These are phyloP conservation scores for Antheraea pernyi DNA, from an alignment of 1,140 invertebrate species.

Conservation along the genomic window DNA sequence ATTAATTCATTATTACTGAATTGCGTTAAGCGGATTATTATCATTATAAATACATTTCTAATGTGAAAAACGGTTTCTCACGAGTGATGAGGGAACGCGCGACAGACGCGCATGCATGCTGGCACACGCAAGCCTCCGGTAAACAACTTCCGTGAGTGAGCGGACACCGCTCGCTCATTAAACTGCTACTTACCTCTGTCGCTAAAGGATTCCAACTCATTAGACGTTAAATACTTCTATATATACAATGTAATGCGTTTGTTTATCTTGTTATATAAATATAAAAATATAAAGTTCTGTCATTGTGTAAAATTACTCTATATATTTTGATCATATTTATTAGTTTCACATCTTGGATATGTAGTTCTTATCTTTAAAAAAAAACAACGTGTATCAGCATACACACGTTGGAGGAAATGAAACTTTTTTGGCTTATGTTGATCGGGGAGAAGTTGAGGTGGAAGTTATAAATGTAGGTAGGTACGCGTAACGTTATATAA, in stretches of 20 bases:
- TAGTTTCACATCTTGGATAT: too few species aligned
- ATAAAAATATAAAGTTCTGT: too few species aligned
- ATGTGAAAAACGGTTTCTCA: slow-evolving; percentile 4
- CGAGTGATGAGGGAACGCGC: background rate
- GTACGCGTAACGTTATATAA: too few species aligned
- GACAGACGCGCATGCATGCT: background rate
- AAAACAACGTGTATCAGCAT: too few species aligned
- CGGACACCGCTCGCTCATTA: slow-evolving; percentile 3
- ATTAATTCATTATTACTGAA: background rate
- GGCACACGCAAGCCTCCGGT: slow-evolving; percentile 2
- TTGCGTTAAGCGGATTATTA: slow-evolving; percentile 1
- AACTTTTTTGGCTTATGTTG: too few species aligned
- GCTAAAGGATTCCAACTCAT: slow-evolving; percentile 1
- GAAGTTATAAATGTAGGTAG: too few species aligned
- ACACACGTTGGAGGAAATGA: too few species aligned
- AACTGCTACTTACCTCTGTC: background rate
- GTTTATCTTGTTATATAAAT: background rate
- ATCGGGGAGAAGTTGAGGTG: too few species aligned
- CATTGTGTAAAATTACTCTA: too few species aligned
- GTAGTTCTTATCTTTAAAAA: too few species aligned
- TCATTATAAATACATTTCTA: background rate
- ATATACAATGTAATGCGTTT: background rate
- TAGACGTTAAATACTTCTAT: background rate
- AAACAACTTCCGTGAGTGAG: slow-evolving; percentile 2
- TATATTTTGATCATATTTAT: too few species aligned